Evolutionary conservation across 2,113 vertebrate genomes (phyloP).

Genomic region (Gallinago media): DNA sequence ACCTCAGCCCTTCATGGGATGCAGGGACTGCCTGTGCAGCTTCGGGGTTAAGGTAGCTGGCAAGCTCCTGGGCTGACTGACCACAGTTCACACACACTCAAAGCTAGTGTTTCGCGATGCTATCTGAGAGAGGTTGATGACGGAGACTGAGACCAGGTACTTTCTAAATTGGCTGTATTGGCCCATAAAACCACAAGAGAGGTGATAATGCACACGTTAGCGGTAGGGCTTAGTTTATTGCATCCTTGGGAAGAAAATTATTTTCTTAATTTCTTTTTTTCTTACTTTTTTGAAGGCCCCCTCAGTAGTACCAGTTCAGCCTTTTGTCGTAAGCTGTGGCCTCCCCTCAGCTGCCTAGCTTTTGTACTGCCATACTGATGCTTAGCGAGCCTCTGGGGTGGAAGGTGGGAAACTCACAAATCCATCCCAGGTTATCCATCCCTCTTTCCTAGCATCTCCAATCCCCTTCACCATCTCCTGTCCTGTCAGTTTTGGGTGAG

Average conservation of each 20-base stretch:
- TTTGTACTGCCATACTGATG: not conserved
- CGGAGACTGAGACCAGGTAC: constrained; percentile 15
- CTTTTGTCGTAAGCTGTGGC: not conserved
- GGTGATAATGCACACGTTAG: not conserved
- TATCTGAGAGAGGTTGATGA: constrained; percentile 9
- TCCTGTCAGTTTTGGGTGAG: not conserved
- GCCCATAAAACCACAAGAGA: constrained; percentile 40
- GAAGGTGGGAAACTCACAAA: not conserved
- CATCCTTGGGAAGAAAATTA: not conserved
- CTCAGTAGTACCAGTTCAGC: not conserved
- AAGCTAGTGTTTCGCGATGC: constrained; percentile 31
- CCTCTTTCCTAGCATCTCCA: not conserved
- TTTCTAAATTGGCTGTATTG: constrained; percentile 50
- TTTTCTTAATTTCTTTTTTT: not conserved
- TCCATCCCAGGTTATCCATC: not conserved
- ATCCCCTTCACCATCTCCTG: not conserved
- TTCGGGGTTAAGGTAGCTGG: not conserved
- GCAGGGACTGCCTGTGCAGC: not conserved
- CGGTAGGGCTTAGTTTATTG: not conserved
- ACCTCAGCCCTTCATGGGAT: not conserved
- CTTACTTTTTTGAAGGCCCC: not conserved
- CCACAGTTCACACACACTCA: constrained; percentile 28
- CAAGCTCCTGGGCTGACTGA: not conserved
- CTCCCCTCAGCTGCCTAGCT: not conserved
- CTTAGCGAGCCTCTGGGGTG: not conserved